Percentiles rank a stretch among this genome's conserved stretches.
Evolutionary conservation across 2,888 invertebrate genomes (phyloP).

Genomic region (Pegoplata infirma): DNA sequence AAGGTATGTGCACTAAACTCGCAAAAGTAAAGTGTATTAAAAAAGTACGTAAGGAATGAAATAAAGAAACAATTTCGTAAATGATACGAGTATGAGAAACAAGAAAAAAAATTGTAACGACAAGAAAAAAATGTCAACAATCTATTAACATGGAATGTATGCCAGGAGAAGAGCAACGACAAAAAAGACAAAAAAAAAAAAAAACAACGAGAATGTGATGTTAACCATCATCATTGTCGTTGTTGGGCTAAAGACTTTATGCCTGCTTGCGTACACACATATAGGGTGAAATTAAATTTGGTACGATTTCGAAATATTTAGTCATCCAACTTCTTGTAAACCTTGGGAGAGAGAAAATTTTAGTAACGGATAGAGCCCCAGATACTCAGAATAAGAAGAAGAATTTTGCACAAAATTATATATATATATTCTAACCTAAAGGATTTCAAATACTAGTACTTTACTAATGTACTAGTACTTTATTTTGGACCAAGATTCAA

Average conservation of each 20-base stretch:
- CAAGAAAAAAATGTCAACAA: conserved; percentile 49
- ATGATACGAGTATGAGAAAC: conserved; percentile 46
- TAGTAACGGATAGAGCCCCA: too few species aligned
- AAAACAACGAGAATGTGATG: conserved; percentile 1
- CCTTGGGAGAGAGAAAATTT: too few species aligned
- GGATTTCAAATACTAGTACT: too few species aligned
- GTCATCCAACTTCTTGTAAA: too few species aligned
- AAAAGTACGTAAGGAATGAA: conserved; percentile 29
- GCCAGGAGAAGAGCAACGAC: conserved; percentile 46
- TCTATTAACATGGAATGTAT: conserved; percentile 49
- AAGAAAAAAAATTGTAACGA: conserved; percentile 19
- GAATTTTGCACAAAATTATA: too few species aligned
- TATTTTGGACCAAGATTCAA: too few species aligned
- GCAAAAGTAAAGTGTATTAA: conserved; percentile 37
- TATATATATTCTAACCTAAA: too few species aligned
- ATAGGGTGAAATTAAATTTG: too few species aligned
- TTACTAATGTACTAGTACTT: too few species aligned
- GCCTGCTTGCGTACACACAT: neutral
- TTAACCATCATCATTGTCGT: conserved; percentile 32
- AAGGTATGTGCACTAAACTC: too few species aligned
- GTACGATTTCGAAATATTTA: too few species aligned
- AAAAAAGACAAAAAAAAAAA: conserved; percentile 25
- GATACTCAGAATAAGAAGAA: too few species aligned
- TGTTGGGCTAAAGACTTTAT: neutral
- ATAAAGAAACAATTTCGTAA: conserved; percentile 54